Evolutionary conservation across 2,797 vertebrate genomes (phyloP).

Genomic region (Enteromius radiatus): DNA sequence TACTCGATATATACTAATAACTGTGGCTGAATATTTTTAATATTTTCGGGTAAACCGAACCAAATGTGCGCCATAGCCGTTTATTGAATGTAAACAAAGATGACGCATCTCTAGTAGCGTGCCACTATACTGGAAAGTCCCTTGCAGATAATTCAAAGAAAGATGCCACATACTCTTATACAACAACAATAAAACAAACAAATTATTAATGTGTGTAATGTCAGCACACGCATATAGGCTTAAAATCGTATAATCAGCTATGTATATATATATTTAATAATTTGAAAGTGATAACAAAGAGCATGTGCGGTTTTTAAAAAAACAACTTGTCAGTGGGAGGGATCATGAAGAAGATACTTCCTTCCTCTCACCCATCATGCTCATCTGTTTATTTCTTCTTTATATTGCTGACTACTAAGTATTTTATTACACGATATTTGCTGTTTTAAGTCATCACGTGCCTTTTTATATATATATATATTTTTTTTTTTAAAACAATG

Average conservation of each 20-base stretch:
- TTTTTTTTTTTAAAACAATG: not conserved
- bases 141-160: not conserved
- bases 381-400: not conserved
- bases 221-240: not conserved
- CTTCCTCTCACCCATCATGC: not conserved
- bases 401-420: not conserved
- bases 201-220: not conserved
- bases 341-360: not conserved
- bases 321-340: not conserved
- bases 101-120: not conserved
- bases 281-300: not conserved
- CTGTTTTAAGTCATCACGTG: not conserved
- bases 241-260: not conserved
- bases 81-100: slow-evolving; percentile 29
- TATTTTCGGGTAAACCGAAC: not conserved
- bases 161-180: not conserved
- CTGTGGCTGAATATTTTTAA: too few relatives aligned
- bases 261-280: not conserved
- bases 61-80: not conserved
- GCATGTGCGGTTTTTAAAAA: slow-evolving; percentile 1
- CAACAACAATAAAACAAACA: not conserved
- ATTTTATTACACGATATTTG: not conserved
- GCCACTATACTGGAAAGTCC: slow-evolving; percentile 1
- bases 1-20: not conserved
- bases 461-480: not conserved